A percentile compares a stretch with the other conserved stretches of the same genome.
Conservation (phyloP, 1,140 invertebrate genomes). For the Polypedilum vanderplanki region DNA sequence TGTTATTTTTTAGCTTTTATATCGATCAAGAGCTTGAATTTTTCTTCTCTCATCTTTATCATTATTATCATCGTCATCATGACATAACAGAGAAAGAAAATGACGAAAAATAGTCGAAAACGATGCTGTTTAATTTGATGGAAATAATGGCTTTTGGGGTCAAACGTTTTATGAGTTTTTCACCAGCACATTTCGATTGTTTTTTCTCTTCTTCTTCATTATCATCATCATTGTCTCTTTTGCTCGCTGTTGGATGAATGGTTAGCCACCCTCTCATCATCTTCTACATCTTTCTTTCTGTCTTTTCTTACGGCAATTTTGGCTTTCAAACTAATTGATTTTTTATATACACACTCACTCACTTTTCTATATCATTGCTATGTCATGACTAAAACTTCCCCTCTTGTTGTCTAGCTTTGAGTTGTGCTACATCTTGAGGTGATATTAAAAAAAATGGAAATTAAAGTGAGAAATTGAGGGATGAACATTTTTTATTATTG, state of each 20-base stretch:
- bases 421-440: background rate
- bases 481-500: no score
- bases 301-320: conserved; percentile 20
- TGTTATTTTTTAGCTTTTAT: no score
- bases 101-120: background rate
- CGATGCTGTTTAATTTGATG: conserved; percentile 23
- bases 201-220: background rate
- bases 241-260: no score
- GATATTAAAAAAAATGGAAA: background rate
- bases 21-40: no score
- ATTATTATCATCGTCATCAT: background rate
- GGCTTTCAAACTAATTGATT: conserved; percentile 28
- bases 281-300: background rate
- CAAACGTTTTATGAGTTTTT: conserved; percentile 27
- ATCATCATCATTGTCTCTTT: no score
- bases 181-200: conserved; percentile 1
- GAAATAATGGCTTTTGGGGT: conserved; percentile 26
- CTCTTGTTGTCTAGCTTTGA: background rate
- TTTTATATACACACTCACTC: background rate
- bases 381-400: background rate
- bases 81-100: background rate
- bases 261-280: background rate
- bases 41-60: background rate
- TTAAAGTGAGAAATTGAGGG: no score
- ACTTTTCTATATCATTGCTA: background rate